Conservation (phyloP, 2,113 vertebrate species). For the Cynocephalus volans region DNA sequence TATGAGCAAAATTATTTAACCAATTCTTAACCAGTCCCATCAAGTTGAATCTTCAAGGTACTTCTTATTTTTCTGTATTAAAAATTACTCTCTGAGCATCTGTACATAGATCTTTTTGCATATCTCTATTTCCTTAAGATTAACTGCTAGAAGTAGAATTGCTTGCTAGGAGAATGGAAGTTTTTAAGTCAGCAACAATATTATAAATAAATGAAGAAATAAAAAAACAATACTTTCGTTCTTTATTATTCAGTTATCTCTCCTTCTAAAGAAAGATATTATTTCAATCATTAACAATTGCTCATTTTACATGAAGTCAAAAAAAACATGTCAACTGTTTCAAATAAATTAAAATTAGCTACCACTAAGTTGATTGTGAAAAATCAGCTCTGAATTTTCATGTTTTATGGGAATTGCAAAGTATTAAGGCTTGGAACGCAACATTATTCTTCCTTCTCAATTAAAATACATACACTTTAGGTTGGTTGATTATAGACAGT, state of each 20-base stretch:
- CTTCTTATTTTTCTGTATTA: slow-evolving; percentile 49
- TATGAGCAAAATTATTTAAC: background rate
- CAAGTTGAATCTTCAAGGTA: background rate
- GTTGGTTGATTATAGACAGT: background rate
- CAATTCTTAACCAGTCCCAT: background rate
- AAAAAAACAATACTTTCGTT: slow-evolving; percentile 8
- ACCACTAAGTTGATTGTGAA: background rate
- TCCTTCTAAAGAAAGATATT: background rate
- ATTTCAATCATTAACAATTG: background rate
- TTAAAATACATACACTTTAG: background rate
- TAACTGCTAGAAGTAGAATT: slow-evolving; percentile 27
- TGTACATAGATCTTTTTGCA: background rate
- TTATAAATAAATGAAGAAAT: slow-evolving; percentile 36
- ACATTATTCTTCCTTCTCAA: slow-evolving; percentile 6
- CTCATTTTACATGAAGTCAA: slow-evolving; percentile 28
- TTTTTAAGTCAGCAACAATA: slow-evolving; percentile 27
- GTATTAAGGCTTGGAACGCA: background rate
- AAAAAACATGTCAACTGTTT: slow-evolving; percentile 19
- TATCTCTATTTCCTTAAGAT: background rate
- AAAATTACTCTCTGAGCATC: background rate
- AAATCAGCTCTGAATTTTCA: slow-evolving; percentile 5
- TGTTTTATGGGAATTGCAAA: slow-evolving; percentile 3
- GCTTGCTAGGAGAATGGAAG: background rate
- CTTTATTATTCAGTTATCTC: background rate
- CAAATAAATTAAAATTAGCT: slow-evolving; percentile 26